These are phyloP conservation scores for Microcebus lehilahytsara DNA, from an alignment of 2,113 vertebrate species.

Conservation along the genomic window DNA sequence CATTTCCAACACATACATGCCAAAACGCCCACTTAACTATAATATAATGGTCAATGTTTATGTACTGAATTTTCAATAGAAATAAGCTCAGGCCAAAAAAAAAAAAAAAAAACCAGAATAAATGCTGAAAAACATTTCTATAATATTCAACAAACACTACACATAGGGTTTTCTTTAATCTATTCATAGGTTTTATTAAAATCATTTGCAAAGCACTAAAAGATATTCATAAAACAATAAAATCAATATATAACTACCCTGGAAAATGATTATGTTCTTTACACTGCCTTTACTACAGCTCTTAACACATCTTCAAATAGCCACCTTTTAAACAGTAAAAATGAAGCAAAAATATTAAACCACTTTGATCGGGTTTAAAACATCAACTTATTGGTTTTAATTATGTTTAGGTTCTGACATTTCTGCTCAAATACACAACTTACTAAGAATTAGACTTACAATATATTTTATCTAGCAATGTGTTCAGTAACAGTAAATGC, in stretches of 20 bases:
- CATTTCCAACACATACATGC: constrained; percentile 1
- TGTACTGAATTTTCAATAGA: constrained; percentile 13
- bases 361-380: constrained; percentile 27
- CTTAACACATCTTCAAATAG: not conserved
- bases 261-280: not conserved
- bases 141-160: constrained; percentile 14
- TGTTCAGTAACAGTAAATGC: not conserved
- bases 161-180: not conserved
- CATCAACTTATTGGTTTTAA: not conserved
- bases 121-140: not conserved
- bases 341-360: constrained; percentile 15
- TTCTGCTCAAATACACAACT: constrained; percentile 8
- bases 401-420: not conserved
- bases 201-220: not conserved
- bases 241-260: constrained; percentile 5
- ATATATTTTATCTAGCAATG: constrained; percentile 1
- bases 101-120: not conserved
- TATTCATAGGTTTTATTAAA: not conserved
- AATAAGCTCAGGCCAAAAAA: not conserved
- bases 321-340: not conserved
- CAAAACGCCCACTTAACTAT: not conserved
- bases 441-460: not conserved
- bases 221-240: not conserved
- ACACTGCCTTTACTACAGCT: constrained; percentile 38
- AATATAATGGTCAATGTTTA: not conserved